phyloP scores from a whole-genome alignment of 2,797 vertebrate species.

The Pseudomugil gertrudae region DNA sequence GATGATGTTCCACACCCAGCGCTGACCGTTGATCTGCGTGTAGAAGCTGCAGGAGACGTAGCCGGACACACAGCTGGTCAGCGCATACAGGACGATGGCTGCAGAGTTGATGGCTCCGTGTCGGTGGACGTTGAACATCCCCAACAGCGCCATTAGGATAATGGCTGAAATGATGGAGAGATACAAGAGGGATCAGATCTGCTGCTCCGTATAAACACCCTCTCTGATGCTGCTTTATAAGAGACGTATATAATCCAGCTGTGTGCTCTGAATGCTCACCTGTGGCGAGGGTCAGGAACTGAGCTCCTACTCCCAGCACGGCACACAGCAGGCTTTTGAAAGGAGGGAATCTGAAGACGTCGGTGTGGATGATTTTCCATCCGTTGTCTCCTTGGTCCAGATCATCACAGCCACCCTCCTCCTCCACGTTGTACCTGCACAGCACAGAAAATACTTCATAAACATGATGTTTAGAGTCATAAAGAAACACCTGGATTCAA shows the following conservation, averaged over 20 bases:
- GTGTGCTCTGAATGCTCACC: slow-evolving; percentile 81
- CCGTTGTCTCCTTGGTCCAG: slow-evolving; percentile 94
- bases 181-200: slow-evolving; percentile 1
- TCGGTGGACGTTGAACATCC: slow-evolving; percentile 93
- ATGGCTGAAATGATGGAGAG: slow-evolving; percentile 78
- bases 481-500: not conserved
- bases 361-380: slow-evolving; percentile 96
- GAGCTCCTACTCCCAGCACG: slow-evolving; percentile 90
- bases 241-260: too few species aligned
- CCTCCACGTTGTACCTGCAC: slow-evolving; percentile 91
- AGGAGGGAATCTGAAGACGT: slow-evolving; percentile 92
- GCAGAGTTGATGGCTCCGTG: slow-evolving; percentile 94
- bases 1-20: slow-evolving; percentile 96
- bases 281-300: slow-evolving; percentile 92
- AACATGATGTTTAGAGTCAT: not conserved
- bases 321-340: slow-evolving; percentile 90
- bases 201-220: not conserved
- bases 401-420: slow-evolving; percentile 89
- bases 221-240: too few species aligned
- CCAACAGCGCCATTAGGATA: slow-evolving; percentile 90
- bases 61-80: slow-evolving; percentile 93
- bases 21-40: slow-evolving; percentile 90
- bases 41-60: slow-evolving; percentile 93
- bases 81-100: slow-evolving; percentile 90
- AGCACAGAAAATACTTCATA: not conserved